Base-by-base conservation (phyloP, 1,140 invertebrate species). In the Helicoverpa zea region DNA sequence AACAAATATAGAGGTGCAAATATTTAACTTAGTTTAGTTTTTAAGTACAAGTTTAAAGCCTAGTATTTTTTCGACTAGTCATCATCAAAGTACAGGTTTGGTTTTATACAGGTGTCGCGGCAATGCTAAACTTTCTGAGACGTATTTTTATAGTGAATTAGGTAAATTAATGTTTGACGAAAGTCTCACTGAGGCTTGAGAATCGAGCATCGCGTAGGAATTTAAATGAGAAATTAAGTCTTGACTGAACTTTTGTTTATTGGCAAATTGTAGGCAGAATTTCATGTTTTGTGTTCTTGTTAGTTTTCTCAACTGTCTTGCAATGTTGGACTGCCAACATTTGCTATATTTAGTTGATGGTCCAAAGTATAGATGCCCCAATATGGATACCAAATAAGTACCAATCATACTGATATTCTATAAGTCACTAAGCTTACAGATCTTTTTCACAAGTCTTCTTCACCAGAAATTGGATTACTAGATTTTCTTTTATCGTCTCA, bases 11-110 rank as follows among this genome's bases (percentile, higher is more conserved):
- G 73, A 76, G 73, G 73, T 76, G 73, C 56, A 59, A 76, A 51
- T 63, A 51, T 77, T 66, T 77, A 66, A 64, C 16, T 75, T 75
- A 72, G 14, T 72, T 58, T 59, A 77, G 75, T 64, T 66, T 18
- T 43, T 77, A 77, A 66, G 75, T 66, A 77, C 61, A 77, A 77
- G 0, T 49, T 30, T 18, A 47, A 59, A 43, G 29, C 56, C 43
- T 61, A 75, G 73, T 75, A 75, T 83, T 82, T 59, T 23, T 14
- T 66, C 77, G 78, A 79, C 85, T 86, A 86, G 85, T 86, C 85
- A 83, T 56, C 43, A 12, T 73, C 47, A 56, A 51, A 82, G 83
- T 84, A 84, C 81, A 82, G 78, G 61, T 70, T 76, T 70, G 30
- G 7, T 58, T 75, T 75, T 81, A 81, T 63, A 79, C 77, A 70